phyloP scores from a whole-genome alignment of 2,797 vertebrate genomes.

The Coilia nasus region DNA sequence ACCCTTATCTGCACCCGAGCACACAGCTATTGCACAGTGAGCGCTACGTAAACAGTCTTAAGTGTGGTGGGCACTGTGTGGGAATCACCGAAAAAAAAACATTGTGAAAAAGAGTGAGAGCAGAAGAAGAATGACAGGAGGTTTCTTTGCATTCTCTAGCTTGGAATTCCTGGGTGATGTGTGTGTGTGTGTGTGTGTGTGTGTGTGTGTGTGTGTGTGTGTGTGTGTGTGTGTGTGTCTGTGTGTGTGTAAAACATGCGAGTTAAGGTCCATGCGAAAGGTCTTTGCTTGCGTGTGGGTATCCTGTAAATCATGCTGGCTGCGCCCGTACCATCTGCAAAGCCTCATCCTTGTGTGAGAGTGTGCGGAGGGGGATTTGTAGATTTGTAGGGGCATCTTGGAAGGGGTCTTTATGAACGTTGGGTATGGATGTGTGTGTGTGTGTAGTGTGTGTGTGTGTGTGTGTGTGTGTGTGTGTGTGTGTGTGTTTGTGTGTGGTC shows the following conservation, averaged over 20 bases:
- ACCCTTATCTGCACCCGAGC: not conserved
- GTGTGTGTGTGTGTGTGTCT: conserved; percentile 4
- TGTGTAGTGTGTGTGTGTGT: not conserved
- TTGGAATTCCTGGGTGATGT: not conserved
- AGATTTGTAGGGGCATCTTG: not conserved
- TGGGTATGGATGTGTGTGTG: not conserved
- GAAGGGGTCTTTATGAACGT: conserved; percentile 14
- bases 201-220: conserved; percentile 3
- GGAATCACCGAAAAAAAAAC: not conserved
- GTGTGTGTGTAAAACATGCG: not conserved
- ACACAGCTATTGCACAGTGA: not conserved
- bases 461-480: not conserved
- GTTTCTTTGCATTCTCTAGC: not conserved
- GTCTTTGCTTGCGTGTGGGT: conserved; percentile 17
- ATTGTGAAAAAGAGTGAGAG: not conserved
- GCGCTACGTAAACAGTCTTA: not conserved
- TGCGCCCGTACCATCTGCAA: not conserved
- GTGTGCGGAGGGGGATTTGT: not conserved
- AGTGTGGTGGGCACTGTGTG: not conserved
- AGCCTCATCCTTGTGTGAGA: not conserved
- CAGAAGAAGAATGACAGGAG: no score
- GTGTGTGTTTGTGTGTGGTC: not conserved
- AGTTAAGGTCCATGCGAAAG: conserved; percentile 8
- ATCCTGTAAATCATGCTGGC: not conserved
- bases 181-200: not conserved